Base-by-base conservation (phyloP, 2,113 vertebrate genomes). In the Phalacrocorax carbo region DNA sequence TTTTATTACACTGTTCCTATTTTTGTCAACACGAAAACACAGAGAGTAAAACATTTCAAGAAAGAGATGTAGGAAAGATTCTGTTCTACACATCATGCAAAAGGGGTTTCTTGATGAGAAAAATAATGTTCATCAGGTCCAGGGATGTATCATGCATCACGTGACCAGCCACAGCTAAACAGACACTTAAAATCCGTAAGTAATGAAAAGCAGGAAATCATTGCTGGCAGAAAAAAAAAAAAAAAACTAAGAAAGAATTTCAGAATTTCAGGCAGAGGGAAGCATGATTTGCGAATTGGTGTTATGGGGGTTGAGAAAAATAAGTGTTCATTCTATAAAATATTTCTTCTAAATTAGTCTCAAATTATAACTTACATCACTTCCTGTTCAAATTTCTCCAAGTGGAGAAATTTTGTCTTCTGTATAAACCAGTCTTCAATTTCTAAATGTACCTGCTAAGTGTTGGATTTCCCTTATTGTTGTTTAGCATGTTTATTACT, bases 231-330 rank as follows among this genome's bases (percentile, higher is more conserved):
- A 14, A 79, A 51, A 52, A 38, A 66, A 42, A 15, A n/a, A n/a
- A 44, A 44, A 17, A 36, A 7, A 51, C 22, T 68, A 7, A 48
- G 48, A 48, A 76, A 65, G 2, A 36, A 23, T 46, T 54, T 90
- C 5, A 17, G 4, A n/a, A n/a, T n/a, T n/a, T 58, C 22, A 49
- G 25, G 6, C 23, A 80, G 14, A 40, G 13, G n/a, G 58, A 88
- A 65, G 5, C 26, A 8, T 54, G 13, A 46, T 79, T 58, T 68
- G 10, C 2, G 25, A 6, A 32, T n/a, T 73, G 13, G 1, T 66
- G 0, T 84, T 58, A 40, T 1, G 0, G 5, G 1, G 2, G 2
- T 13, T 57, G 13, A 13, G 38, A 72, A 80, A 90, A 78, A 30
- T 4, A 54, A 34, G 0, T 42, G 5, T 22, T 76, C 8, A 13